Percentiles rank a stretch among this genome's conserved stretches.
Evolutionary conservation across 2,797 vertebrate genomes (phyloP).

Genomic region (Carcharodon carcharias): DNA sequence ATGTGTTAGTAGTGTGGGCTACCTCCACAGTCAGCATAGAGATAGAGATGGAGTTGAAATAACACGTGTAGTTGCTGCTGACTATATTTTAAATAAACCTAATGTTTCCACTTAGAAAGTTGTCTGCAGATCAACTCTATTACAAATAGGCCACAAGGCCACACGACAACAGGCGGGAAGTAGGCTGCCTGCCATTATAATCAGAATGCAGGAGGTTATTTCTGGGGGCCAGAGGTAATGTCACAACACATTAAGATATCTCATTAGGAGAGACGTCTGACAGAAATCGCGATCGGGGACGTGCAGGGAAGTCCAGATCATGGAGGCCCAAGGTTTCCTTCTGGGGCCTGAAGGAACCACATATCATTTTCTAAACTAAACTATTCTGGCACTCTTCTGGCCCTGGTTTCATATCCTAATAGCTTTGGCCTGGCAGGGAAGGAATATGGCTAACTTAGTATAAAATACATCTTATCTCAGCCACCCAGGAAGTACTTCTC

Average conservation of each 20-base stretch:
- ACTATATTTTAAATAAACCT: too few species aligned
- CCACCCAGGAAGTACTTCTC: too few species aligned
- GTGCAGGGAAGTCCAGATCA: background rate
- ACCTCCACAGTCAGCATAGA: too few species aligned
- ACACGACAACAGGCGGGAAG: too few species aligned
- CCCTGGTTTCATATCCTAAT: too few species aligned
- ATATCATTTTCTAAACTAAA: background rate
- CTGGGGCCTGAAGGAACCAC: background rate
- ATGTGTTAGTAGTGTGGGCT: too few species aligned
- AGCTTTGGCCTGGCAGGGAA: background rate
- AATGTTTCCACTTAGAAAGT: too few species aligned
- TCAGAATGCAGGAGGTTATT: background rate
- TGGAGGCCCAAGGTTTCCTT: background rate
- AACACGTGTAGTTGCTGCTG: too few species aligned
- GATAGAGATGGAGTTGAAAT: too few species aligned
- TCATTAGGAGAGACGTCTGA: background rate
- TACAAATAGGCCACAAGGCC: too few species aligned
- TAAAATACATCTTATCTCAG: too few species aligned
- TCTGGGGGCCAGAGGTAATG: background rate
- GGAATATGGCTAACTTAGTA: background rate
- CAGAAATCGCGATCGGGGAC: background rate
- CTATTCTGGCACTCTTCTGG: background rate
- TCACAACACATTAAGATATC: background rate
- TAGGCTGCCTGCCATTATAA: background rate
- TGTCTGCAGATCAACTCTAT: too few species aligned